Percentiles rank a stretch among this genome's conserved stretches.
These are phyloP conservation scores for Gobio occitaniae DNA, from an alignment of 2,797 vertebrate genomes.

Conservation along the genomic window DNA sequence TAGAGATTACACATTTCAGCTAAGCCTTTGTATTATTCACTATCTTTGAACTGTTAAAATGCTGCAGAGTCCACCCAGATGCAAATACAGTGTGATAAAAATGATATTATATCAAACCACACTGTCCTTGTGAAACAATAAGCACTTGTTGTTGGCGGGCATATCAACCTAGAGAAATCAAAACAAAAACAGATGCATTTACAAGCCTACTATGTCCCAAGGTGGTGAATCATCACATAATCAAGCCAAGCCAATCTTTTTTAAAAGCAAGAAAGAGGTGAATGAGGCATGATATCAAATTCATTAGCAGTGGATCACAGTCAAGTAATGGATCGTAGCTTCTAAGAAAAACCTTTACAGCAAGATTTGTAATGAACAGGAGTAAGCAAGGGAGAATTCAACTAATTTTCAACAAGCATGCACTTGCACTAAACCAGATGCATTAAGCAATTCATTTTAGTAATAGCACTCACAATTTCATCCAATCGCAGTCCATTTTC, in stretches of 20 bases:
- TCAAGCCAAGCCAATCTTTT: background rate
- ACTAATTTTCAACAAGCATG: background rate
- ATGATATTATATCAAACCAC: constrained; percentile 71
- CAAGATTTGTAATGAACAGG: background rate
- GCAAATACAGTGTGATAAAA: background rate
- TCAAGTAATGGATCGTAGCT: background rate
- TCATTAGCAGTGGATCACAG: background rate
- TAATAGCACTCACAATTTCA: constrained; percentile 78
- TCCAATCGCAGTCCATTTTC: constrained; percentile 84
- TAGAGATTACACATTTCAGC: background rate
- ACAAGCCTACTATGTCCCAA: background rate
- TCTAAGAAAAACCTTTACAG: background rate
- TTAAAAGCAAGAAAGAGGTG: background rate
- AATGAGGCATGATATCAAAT: background rate
- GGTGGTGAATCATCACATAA: background rate
- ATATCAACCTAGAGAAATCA: constrained; percentile 85
- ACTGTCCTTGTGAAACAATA: constrained; percentile 90
- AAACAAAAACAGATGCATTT: constrained; percentile 33
- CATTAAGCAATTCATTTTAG: background rate
- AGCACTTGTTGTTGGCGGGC: constrained; percentile 96
- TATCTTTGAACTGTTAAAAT: background rate
- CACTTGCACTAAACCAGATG: background rate
- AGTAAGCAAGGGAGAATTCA: background rate
- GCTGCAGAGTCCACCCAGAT: background rate
- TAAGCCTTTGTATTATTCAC: constrained; percentile 5